A percentile compares a stretch with the other conserved stretches of the same genome.
These are phyloP conservation scores for Corythornis madagascariensis DNA, from an alignment of 2,113 vertebrate genomes.

Conservation along the genomic window DNA sequence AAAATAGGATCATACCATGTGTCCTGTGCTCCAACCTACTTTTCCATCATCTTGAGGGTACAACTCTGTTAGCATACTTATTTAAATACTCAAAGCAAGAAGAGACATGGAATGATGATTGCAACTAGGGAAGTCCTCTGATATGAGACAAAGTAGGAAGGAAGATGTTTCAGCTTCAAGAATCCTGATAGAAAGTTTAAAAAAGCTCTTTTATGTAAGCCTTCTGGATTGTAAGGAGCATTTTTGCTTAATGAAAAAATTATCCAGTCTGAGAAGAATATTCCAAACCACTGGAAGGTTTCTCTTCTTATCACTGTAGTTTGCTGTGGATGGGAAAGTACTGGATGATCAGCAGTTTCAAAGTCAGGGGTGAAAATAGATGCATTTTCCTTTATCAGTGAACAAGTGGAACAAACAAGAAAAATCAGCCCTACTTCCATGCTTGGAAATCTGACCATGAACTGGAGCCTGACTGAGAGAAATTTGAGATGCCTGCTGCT, in stretches of 20 bases:
- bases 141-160: neutral
- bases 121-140: neutral
- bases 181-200: neutral
- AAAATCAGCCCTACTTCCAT: neutral
- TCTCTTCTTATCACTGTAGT: neutral
- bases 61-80: fast-evolving
- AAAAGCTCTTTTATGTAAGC: neutral
- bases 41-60: neutral
- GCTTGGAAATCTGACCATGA: neutral
- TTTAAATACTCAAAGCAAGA: neutral
- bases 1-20: neutral
- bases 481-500: neutral
- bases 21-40: neutral
- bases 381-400: neutral
- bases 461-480: neutral
- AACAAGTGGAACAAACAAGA: neutral
- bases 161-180: neutral
- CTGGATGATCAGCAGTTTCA: neutral
- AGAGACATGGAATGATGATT: neutral
- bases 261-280: neutral
- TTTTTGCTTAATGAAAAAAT: neutral
- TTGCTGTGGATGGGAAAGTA: neutral
- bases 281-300: neutral
- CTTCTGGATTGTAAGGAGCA: neutral
- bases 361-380: neutral